Conservation (phyloP, 2,797 vertebrate genomes). For the Notolabrus celidotus region DNA sequence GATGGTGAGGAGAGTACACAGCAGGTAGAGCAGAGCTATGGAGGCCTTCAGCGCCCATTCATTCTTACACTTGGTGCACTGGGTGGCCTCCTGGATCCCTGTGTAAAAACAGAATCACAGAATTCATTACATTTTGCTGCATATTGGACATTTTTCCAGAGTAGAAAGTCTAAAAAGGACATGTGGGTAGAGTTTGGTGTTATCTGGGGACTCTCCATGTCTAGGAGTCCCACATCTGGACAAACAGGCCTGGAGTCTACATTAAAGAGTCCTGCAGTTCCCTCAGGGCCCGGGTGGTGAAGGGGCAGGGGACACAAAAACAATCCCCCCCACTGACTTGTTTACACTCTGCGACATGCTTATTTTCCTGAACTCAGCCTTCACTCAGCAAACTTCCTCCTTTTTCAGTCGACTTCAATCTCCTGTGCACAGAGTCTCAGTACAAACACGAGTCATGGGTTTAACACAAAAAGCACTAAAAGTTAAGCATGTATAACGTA, state of each 20-base stretch:
- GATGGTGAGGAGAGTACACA: conserved; percentile 93
- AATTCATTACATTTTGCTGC: conserved; percentile 15
- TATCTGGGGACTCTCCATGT: conserved; percentile 37
- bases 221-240: conserved; percentile 88
- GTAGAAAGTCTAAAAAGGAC: conserved; percentile 34
- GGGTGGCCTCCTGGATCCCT: conserved; percentile 97
- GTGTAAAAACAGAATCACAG: conserved; percentile 62
- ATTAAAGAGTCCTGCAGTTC: conserved; percentile 88
- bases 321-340: conserved; percentile 79
- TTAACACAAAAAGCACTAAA: not conserved
- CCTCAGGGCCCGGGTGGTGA: conserved; percentile 76
- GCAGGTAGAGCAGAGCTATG: conserved; percentile 93
- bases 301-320: conserved; percentile 87
- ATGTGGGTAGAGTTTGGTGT: conserved; percentile 45
- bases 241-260: conserved; percentile 87
- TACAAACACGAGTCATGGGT: conserved; percentile 13
- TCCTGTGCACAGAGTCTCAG: conserved; percentile 4
- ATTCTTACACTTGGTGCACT: conserved; percentile 97
- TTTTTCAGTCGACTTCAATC: conserved; percentile 10
- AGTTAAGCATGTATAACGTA: not conserved
- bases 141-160: conserved; percentile 9
- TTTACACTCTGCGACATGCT: conserved; percentile 86
- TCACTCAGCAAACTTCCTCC: conserved; percentile 61
- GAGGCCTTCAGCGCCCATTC: conserved; percentile 97
- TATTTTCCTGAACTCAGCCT: conserved; percentile 86